A percentile compares a stretch with the other conserved stretches of the same genome.
Evolutionary conservation across 1,140 invertebrate species (phyloP).

Genomic region (Triops cancriformis): DNA sequence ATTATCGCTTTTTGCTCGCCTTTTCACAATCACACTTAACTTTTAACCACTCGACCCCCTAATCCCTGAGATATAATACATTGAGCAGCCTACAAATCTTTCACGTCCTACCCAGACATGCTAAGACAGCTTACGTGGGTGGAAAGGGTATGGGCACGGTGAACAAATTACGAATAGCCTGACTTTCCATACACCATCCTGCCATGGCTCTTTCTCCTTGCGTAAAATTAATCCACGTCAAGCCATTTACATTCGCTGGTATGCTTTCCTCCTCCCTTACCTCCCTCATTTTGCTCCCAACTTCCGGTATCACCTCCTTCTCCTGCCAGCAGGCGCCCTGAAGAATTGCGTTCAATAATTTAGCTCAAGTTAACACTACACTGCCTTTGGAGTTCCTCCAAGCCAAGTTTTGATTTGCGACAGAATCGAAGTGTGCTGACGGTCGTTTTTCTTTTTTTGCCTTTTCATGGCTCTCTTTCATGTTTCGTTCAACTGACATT

Average conservation of each 20-base stretch:
- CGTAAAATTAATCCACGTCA: slow-evolving; percentile 5
- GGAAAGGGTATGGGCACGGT: background rate
- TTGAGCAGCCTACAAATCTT: background rate
- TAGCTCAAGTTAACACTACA: background rate
- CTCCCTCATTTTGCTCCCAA: background rate
- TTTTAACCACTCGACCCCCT: too few species aligned
- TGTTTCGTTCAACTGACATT: background rate
- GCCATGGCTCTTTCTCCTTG: background rate
- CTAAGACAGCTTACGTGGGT: background rate
- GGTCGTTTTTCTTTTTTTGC: background rate
- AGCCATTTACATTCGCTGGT: background rate
- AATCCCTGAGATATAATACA: background rate
- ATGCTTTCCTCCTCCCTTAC: background rate
- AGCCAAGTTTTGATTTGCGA: background rate
- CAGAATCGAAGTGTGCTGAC: background rate
- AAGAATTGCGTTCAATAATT: slow-evolving; percentile 10
- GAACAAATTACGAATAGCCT: background rate
- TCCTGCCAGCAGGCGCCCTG: background rate
- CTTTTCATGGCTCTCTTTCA: background rate
- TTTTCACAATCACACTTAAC: too few species aligned
- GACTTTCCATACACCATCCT: background rate
- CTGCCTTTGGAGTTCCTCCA: background rate
- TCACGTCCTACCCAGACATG: background rate
- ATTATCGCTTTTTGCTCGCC: too few species aligned
- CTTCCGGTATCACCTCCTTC: background rate